Evolutionary conservation across 1,140 invertebrate species (phyloP), one percentile per base, ranked within the genome.

Genomic region (Cydia pomonella): DNA sequence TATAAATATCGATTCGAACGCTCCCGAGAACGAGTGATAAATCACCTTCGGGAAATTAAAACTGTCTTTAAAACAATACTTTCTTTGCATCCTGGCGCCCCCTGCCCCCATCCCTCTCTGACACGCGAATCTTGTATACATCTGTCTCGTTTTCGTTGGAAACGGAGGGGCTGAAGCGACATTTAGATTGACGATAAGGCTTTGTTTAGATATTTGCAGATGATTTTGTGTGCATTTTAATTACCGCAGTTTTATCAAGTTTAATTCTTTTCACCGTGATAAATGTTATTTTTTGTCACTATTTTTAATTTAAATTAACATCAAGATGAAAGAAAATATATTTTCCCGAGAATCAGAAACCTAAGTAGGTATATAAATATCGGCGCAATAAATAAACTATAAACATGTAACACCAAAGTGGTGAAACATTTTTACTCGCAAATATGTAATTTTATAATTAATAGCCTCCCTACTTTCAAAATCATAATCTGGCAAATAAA

Each of bases 41-140:
- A 90, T 92, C 88, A 92, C 86, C 87, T 91, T 88, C 87, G 88
- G 91, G 90, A 92, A 92, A 92, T 92, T 92, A 91, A 92, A 92
- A 92, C 85, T 89, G 88, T 89, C 91, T 92, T 91, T 90, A 91
- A 90, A 92, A 92, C 90, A 92, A 92, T 92, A 87, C 87, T 86
- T 89, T 86, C 83, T 85, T 87, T 85, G 84, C 86, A 83, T 82
- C 80, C 33, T 76, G 74, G 78, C 79, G 79, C 80, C 78, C 81
- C 78, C 81, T 74, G 33, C 79, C 75, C 13, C 73, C 74, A 69
- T 82, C 79, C 47, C 75, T 63, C 69, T 82, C 78, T 73, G 23
- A 59, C 76, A 12, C 16, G 10, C 47, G 2, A 66, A 64, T 74
- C 73, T 13, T 18, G 63, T 77, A 78, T 78, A 73, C 33, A 73